Base-by-base conservation (phyloP, 2,888 invertebrate genomes). In the Branchipolynoe longqiensis region DNA sequence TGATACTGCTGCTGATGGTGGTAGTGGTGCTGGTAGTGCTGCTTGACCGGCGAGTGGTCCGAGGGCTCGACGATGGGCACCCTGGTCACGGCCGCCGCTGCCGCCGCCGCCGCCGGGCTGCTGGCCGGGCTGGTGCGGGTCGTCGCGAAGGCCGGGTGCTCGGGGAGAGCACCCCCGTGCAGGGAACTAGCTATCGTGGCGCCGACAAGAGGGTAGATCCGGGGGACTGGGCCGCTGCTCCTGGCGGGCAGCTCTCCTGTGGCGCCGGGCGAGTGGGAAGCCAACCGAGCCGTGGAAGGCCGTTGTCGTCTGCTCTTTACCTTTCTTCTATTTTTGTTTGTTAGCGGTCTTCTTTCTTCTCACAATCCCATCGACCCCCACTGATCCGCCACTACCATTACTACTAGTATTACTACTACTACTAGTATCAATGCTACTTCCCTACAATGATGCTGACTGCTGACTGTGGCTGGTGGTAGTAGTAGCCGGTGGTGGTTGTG, bases 121-220 rank as follows among this genome's bases (percentile, higher is more conserved):
- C 22, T 3, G 36, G 69, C 2, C 54, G 25, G 28, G 41, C 18
- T 78, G 48, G 78, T 31, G 6, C 6, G 8, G 12, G 62, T 14
- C 25, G 62, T 8, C 41, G 78, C 78, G 28, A 78, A 78, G 31
- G 48, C 78, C 41, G 78, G 78, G 78, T 78, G 78, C 78, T 78
- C 78, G 22, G 41, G 78, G 28, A 78, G 78, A 78, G 78, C 78
- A 78, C 78, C 82, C 82, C 58, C 82, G 56, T 58, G 22, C 36
- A 58, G n/a, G 2, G 82, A 22, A 58, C 82, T 82, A 82, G 58
- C 82, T 58, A 82, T 62, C 59, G 83, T 62, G 58, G 40, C 83
- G 59, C 62, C 58, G 82, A n/a, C 58, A 33, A 36, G 48, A 31
- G 73, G 73, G 54, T 69, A 69, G 48, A 18, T 78, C 78, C 78